Percentiles rank a stretch among this genome's conserved stretches.
phyloP scores from a whole-genome alignment of 2,113 vertebrate genomes.

The Cettia cetti region DNA sequence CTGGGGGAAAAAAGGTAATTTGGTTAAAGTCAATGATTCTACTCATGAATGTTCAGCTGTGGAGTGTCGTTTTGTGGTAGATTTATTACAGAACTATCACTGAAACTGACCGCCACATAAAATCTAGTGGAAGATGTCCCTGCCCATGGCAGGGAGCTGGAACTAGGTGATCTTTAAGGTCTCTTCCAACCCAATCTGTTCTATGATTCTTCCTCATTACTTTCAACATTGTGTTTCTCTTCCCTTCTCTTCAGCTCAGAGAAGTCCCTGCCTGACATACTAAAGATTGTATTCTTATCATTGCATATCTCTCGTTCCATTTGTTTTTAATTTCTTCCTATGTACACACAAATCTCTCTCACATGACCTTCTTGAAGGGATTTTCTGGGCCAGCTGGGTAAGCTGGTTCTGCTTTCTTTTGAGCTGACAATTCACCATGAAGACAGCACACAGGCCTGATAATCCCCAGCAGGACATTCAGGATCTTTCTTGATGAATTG shows the following conservation, averaged over 20 bases:
- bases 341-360: neutral
- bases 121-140: neutral
- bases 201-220: neutral
- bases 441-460: neutral
- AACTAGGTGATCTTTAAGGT: neutral
- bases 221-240: neutral
- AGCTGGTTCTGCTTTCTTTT: neutral
- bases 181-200: neutral
- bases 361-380: neutral
- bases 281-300: neutral
- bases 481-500: neutral
- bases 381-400: neutral
- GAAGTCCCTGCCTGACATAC: neutral
- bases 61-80: neutral
- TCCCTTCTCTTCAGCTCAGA: neutral
- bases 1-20: neutral
- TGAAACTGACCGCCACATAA: neutral
- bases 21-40: neutral
- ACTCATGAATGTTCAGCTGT: neutral
- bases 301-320: neutral
- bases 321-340: neutral
- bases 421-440: neutral
- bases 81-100: neutral
- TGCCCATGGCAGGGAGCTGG: neutral
- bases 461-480: neutral